Conservation (phyloP, 2,113 vertebrate genomes). For the Nanorana parkeri region DNA sequence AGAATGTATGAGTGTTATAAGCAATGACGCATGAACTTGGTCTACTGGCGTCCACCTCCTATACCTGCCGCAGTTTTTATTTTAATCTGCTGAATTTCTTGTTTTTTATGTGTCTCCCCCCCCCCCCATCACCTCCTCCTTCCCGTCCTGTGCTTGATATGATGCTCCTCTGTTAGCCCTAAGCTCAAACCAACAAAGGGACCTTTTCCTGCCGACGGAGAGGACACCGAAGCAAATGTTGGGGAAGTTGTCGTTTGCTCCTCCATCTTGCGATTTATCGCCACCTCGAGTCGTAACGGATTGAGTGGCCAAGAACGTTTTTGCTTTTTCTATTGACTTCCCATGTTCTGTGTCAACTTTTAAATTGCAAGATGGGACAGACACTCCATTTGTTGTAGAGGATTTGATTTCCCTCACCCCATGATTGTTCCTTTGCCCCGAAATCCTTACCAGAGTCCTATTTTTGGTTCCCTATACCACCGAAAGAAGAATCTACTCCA, state of each 20-base stretch:
- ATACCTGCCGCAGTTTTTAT: slow-evolving; percentile 67
- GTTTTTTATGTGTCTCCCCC: slow-evolving; percentile 69
- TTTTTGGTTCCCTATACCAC: slow-evolving; percentile 71
- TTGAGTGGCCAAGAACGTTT: neutral
- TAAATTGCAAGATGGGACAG: slow-evolving; percentile 52
- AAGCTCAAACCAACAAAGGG: neutral
- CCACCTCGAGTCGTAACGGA: neutral
- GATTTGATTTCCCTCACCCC: neutral
- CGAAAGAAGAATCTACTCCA: slow-evolving; percentile 72
- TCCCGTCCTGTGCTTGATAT: neutral
- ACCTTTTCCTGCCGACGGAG: neutral
- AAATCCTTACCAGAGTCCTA: slow-evolving; percentile 62
- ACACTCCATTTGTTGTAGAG: slow-evolving; percentile 46
- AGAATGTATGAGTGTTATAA: slow-evolving; percentile 71
- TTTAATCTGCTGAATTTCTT: slow-evolving; percentile 58
- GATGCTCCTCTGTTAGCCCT: too few species aligned
- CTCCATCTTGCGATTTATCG: too few species aligned
- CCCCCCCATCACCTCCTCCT: neutral
- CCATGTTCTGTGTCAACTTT: neutral
- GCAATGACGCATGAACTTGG: slow-evolving; percentile 62
- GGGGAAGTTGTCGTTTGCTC: neutral
- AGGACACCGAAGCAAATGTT: neutral
- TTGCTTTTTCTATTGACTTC: neutral
- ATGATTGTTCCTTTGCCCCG: slow-evolving; percentile 58
- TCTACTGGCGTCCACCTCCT: slow-evolving; percentile 62